phyloP scores from a whole-genome alignment of 2,113 vertebrate genomes.

The Acanthisitta chloris region DNA sequence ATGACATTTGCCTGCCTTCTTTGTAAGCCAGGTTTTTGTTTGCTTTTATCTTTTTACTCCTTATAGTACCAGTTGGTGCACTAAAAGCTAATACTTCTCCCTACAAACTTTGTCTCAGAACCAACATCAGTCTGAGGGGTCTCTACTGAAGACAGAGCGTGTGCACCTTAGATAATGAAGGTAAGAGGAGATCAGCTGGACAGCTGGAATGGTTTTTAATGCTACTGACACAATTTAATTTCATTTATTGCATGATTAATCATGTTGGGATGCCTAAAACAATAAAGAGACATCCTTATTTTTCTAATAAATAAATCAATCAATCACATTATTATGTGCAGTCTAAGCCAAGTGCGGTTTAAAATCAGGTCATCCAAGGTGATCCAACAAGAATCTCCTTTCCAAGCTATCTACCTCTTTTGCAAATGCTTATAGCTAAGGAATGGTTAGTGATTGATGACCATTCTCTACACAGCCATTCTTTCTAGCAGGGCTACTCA shows the following conservation, averaged over 20 bases:
- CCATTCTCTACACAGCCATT: not conserved
- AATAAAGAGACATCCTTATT: not conserved
- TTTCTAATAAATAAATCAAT: not conserved
- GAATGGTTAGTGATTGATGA: not conserved
- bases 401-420: not conserved
- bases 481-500: not conserved
- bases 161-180: not conserved
- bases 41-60: not conserved
- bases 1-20: not conserved
- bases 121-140: not conserved
- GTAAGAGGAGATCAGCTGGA: not conserved
- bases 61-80: not conserved
- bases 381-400: not conserved
- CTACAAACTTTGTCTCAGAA: not conserved
- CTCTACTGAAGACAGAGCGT: not conserved
- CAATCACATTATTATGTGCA: not conserved
- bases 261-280: not conserved
- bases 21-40: not conserved
- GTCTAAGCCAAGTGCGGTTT: not conserved
- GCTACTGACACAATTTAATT: not conserved
- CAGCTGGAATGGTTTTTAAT: not conserved
- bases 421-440: not conserved
- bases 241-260: not conserved
- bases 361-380: not conserved
- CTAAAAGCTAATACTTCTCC: not conserved